A percentile compares a stretch with the other conserved stretches of the same genome.
These are phyloP conservation scores for Xanthia icteritia DNA, from an alignment of 2,888 invertebrate species.

Conservation along the genomic window DNA sequence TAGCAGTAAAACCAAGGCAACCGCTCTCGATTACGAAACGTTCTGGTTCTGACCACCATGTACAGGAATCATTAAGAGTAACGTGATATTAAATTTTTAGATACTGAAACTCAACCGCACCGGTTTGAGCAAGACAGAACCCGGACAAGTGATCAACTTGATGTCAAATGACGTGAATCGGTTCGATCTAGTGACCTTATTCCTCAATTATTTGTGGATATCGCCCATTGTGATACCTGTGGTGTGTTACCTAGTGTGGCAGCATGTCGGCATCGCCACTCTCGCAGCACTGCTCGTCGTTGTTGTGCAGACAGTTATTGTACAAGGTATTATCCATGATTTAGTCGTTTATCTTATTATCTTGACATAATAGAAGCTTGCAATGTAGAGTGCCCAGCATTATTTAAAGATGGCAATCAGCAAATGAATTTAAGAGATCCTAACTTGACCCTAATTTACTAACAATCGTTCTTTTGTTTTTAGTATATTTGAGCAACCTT, in stretches of 20 bases:
- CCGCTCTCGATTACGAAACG: background rate
- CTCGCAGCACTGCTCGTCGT: conserved; percentile 85
- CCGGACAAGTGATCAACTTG: conserved; percentile 95
- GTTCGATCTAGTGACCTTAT: conserved; percentile 93
- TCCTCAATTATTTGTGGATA: conserved; percentile 94
- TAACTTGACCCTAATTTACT: background rate
- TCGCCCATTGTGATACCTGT: conserved; percentile 93
- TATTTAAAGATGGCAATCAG: background rate
- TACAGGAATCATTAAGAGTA: background rate
- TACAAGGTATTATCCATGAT: conserved; percentile 79
- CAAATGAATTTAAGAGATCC: background rate
- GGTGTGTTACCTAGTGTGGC: conserved; percentile 85
- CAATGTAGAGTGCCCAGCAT: background rate
- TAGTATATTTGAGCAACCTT: conserved; percentile 85
- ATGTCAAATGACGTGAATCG: conserved; percentile 96
- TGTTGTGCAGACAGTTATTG: conserved; percentile 91
- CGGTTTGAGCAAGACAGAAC: conserved; percentile 91
- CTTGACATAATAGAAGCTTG: background rate
- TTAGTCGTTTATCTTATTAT: background rate
- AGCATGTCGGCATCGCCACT: conserved; percentile 83
- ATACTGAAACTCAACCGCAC: conserved; percentile 88
- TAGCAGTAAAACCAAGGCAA: background rate
- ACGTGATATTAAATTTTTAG: conserved; percentile 71
- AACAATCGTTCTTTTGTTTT: conserved; percentile 13
- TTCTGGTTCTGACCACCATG: background rate